Conservation (phyloP, 2,113 vertebrate genomes). For the Trematocara stigmaticum region DNA sequence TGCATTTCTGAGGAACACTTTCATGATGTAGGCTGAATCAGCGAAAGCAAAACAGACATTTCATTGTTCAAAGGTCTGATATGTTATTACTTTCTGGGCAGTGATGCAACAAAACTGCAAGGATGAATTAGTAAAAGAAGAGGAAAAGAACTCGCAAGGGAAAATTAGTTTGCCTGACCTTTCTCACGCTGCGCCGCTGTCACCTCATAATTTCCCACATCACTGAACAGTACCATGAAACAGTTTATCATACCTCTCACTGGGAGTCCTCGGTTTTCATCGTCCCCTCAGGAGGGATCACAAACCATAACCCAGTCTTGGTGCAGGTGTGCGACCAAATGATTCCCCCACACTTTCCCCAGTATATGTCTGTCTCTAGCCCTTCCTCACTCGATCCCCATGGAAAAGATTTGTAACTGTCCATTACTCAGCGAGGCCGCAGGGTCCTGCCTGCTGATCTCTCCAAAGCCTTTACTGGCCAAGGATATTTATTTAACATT, state of each 20-base stretch:
- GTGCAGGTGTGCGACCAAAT: conserved; percentile 22
- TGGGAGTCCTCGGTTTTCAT: neutral
- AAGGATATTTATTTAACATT: conserved; percentile 9
- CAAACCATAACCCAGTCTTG: neutral
- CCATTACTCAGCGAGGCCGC: neutral
- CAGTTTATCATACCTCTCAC: neutral
- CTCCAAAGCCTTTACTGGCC: conserved; percentile 1
- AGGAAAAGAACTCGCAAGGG: neutral
- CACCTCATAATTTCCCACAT: conserved; percentile 1
- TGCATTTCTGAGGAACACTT: neutral
- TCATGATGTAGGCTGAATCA: neutral
- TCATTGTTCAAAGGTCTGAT: neutral
- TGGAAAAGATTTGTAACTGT: conserved; percentile 22
- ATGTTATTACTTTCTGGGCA: neutral
- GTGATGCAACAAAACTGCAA: neutral
- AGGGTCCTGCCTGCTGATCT: conserved; percentile 13
- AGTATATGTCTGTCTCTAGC: neutral
- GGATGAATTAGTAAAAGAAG: neutral
- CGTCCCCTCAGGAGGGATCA: neutral
- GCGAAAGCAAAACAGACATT: neutral
- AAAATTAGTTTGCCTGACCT: neutral
- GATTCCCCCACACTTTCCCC: neutral
- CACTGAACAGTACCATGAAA: conserved; percentile 19
- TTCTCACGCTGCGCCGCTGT: neutral
- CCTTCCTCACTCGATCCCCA: neutral